Conservation (phyloP, 2,888 invertebrate species). For the Pammene fasciana region DNA sequence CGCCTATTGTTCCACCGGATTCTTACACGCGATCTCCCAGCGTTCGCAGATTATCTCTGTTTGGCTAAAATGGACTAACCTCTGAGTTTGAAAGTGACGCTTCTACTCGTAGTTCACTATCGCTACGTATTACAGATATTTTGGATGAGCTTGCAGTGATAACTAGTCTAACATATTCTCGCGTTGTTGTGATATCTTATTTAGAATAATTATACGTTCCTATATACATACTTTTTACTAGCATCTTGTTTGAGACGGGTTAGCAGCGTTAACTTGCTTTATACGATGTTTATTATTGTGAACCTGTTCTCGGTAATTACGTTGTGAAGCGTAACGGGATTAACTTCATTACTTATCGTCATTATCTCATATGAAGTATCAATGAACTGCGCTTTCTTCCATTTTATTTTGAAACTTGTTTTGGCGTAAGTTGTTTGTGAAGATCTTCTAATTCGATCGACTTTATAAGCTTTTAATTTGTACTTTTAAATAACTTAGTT, state of each 20-base stretch:
- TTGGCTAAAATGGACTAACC: neutral
- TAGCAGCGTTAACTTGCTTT: constrained; percentile 4
- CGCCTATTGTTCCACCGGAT: constrained; percentile 75
- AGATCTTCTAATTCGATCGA: neutral
- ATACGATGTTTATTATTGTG: constrained; percentile 5
- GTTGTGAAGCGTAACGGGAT: neutral
- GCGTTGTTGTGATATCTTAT: too few species aligned
- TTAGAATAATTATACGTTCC: too few species aligned
- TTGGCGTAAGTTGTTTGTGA: neutral
- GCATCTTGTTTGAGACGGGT: constrained; percentile 5
- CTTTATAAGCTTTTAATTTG: neutral
- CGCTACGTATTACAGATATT: too few species aligned
- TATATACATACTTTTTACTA: neutral
- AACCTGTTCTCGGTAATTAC: neutral
- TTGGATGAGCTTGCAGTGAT: too few species aligned
- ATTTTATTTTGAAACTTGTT: neutral
- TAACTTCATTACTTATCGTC: neutral
- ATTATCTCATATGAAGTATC: neutral
- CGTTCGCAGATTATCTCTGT: constrained; percentile 46
- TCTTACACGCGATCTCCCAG: constrained; percentile 70
- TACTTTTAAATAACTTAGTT: neutral
- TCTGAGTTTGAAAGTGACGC: neutral
- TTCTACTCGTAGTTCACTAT: too few species aligned
- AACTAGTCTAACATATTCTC: too few species aligned
- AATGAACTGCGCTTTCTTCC: neutral